phyloP scores from a whole-genome alignment of 2,888 invertebrate genomes.

The Dysmachus trigonus region DNA sequence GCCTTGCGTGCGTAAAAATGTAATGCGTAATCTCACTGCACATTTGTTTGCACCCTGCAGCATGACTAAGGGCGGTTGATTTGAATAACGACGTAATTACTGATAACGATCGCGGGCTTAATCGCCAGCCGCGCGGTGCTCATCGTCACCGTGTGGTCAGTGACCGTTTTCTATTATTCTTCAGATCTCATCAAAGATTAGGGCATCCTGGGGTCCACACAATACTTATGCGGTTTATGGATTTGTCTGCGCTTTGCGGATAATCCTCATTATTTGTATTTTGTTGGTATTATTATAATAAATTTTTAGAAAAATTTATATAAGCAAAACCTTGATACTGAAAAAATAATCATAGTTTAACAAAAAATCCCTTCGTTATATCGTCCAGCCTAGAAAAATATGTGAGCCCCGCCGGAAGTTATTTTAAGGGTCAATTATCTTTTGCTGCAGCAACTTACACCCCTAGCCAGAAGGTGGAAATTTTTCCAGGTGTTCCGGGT shows the following conservation, averaged over 20 bases:
- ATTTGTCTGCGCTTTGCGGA: background rate
- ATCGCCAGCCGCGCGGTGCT: background rate
- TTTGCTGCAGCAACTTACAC: background rate
- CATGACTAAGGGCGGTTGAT: background rate
- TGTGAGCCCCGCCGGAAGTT: constrained; percentile 2
- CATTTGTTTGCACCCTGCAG: background rate
- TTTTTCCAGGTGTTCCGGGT: constrained; percentile 4
- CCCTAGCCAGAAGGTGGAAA: background rate
- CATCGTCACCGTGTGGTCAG: background rate
- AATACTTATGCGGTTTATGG: background rate
- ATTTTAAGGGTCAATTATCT: constrained; percentile 16
- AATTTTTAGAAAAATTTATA: background rate
- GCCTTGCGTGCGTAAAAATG: background rate
- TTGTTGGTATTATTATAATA: background rate
- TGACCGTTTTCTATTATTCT: background rate
- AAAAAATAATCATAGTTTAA: background rate
- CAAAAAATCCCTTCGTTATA: background rate
- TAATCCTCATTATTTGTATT: background rate
- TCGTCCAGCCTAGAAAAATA: background rate
- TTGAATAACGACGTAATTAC: constrained; percentile 27
- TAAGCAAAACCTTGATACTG: background rate
- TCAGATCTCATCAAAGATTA: background rate
- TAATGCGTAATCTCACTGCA: background rate
- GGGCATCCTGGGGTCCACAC: background rate
- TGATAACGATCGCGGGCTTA: background rate